Percentiles rank a stretch among this genome's conserved stretches.
phyloP scores from a whole-genome alignment of 2,113 vertebrate species.

The Parus major region DNA sequence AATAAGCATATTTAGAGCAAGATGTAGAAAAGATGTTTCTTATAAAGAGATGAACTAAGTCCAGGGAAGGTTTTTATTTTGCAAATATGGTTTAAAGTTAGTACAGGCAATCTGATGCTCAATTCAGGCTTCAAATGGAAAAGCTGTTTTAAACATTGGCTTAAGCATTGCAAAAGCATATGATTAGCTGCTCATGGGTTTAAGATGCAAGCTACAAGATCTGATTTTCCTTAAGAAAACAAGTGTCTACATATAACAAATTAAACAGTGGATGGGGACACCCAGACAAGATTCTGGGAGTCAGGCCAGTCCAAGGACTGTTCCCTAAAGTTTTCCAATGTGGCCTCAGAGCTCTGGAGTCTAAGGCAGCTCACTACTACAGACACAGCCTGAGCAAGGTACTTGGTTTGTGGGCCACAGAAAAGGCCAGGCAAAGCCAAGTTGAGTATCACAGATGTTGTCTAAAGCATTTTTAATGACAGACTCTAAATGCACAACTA shows the following conservation, averaged over 20 bases:
- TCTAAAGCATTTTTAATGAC: not conserved
- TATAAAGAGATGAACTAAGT: not conserved
- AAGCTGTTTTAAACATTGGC: conserved; percentile 17
- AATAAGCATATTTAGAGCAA: not conserved
- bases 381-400: not conserved
- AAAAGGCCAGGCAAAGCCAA: not conserved
- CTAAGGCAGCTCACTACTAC: not conserved
- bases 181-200: conserved; percentile 22
- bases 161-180: conserved; percentile 37
- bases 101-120: not conserved
- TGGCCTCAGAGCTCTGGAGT: not conserved
- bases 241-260: not conserved
- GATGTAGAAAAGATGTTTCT: not conserved
- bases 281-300: not conserved
- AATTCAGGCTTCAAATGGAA: not conserved
- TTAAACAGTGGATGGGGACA: not conserved
- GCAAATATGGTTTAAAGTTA: not conserved
- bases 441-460: not conserved
- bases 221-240: not conserved
- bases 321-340: not conserved
- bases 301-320: not conserved
- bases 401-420: not conserved
- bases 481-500: not conserved
- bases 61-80: conserved; percentile 1
- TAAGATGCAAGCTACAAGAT: not conserved